These are phyloP conservation scores for Graptemys geographica DNA, from an alignment of 2,797 vertebrate species.

Conservation along the genomic window DNA sequence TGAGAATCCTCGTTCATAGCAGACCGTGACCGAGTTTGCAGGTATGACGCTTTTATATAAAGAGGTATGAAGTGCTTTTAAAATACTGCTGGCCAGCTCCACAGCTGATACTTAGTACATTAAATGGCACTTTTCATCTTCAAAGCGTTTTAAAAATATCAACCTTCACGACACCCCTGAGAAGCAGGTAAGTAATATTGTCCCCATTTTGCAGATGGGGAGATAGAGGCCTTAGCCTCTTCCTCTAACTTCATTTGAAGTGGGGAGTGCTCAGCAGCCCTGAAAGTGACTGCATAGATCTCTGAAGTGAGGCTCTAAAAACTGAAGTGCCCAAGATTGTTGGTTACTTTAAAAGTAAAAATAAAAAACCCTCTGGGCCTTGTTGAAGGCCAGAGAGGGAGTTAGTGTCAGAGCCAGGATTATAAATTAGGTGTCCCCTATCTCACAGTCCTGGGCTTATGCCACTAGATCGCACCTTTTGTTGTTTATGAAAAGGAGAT, in stretches of 20 bases:
- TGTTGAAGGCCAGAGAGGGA: background rate
- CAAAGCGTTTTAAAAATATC: slow-evolving; percentile 25
- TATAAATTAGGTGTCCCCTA: background rate
- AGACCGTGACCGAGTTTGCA: slow-evolving; percentile 68
- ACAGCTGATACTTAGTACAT: slow-evolving; percentile 2
- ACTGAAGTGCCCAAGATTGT: background rate
- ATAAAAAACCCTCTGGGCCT: background rate
- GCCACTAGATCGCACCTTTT: fast-evolving
- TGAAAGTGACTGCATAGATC: background rate
- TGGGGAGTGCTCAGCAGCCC: background rate
- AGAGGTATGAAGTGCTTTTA: slow-evolving; percentile 51
- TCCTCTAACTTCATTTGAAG: background rate
- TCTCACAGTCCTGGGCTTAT: background rate
- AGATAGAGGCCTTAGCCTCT: background rate
- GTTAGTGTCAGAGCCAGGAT: background rate
- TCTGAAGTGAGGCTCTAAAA: background rate
- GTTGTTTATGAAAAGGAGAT: background rate
- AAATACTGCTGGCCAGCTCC: slow-evolving; percentile 39
- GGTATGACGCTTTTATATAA: slow-evolving; percentile 66
- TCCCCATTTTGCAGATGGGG: fast-evolving
- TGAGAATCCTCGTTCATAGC: slow-evolving; percentile 43
- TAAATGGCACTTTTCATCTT: slow-evolving; percentile 56
- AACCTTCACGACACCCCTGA: background rate
- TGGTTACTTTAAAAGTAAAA: background rate
- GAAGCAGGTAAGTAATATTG: background rate